Evolutionary conservation across 2,888 invertebrate species (phyloP), one percentile per base, ranked within the genome.

Genomic region (Charanyca ferruginea): DNA sequence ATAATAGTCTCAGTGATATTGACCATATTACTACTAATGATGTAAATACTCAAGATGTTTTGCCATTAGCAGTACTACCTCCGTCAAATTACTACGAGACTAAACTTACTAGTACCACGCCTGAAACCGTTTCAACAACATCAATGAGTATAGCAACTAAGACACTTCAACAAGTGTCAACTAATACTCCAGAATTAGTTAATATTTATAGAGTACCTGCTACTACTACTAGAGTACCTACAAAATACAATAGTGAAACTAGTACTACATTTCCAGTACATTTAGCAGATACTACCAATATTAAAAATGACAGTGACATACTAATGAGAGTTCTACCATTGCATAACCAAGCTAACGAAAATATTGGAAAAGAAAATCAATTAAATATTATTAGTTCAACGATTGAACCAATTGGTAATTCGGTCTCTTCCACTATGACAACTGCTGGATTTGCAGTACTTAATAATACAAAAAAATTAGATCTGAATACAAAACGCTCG

Each of bases 181-280:
- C 44, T 0, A 11, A 38, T 18, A 22, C 6, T 11, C 41, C 48
- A 25, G 23, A 11, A 48, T 28, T 18, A 18, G 25, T 20, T 11
- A 5, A 71, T 22, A 23, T 22, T 32, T n/a, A 35, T 23, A 54
- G 1, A 23, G 5, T 2, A 35, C n/a, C 52, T 6, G 28, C 23
- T 8, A n/a, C n/a, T n/a, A n/a, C n/a, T n/a, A n/a, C n/a, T n/a
- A n/a, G n/a, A n/a, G n/a, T n/a, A n/a, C n/a, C n/a, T n/a, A 23
- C 35, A 2, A 32, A 22, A 25, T 8, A 49, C 18, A 45, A 41
- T 22, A 42, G 13, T 18, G 28, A 70, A 47, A 65, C 23, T n/a
- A 65, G 42, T 18, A 53, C 44, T 48, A n/a, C 8, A 1, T 22
- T 20, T n/a, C 35, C 52, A 16, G 25, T 41, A 44, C 16, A 59